Evolutionary conservation across 2,888 invertebrate genomes (phyloP).

Genomic region (Lycia hirtaria): DNA sequence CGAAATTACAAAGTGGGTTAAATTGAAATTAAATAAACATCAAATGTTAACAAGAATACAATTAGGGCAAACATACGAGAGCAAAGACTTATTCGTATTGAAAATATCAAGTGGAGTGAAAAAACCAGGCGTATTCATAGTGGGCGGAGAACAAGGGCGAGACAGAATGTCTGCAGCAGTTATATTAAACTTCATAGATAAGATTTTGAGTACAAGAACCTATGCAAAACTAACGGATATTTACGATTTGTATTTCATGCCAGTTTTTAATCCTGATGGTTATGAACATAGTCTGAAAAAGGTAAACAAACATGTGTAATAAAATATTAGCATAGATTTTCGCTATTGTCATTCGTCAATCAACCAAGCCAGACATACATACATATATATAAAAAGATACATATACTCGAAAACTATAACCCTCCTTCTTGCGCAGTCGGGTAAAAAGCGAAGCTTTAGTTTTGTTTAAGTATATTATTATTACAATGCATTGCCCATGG

Average conservation of each 20-base stretch:
- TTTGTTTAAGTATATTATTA: too few relatives aligned
- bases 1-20: constrained; percentile 52
- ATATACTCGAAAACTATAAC: too few relatives aligned
- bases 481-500: too few relatives aligned
- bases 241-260: constrained; percentile 70
- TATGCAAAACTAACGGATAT: constrained; percentile 44
- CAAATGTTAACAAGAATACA: constrained; percentile 50
- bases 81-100: constrained; percentile 61
- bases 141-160: constrained; percentile 71
- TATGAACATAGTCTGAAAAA: constrained; percentile 60
- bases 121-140: constrained; percentile 61
- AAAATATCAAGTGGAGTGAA: constrained; percentile 55
- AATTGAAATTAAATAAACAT: constrained; percentile 44
- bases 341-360: too few relatives aligned
- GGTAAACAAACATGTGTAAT: constrained; percentile 48
- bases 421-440: too few relatives aligned
- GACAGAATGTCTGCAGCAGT: constrained; percentile 71
- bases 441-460: too few relatives aligned
- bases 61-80: constrained; percentile 64
- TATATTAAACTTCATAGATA: constrained; percentile 57
- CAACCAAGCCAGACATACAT: too few relatives aligned
- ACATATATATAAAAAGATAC: too few relatives aligned
- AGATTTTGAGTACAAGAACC: constrained; percentile 47
- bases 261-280: constrained; percentile 77
- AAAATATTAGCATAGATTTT: too few relatives aligned